Evolutionary conservation across 2,797 vertebrate species (phyloP).

Genomic region (Sebastes oblongus): DNA sequence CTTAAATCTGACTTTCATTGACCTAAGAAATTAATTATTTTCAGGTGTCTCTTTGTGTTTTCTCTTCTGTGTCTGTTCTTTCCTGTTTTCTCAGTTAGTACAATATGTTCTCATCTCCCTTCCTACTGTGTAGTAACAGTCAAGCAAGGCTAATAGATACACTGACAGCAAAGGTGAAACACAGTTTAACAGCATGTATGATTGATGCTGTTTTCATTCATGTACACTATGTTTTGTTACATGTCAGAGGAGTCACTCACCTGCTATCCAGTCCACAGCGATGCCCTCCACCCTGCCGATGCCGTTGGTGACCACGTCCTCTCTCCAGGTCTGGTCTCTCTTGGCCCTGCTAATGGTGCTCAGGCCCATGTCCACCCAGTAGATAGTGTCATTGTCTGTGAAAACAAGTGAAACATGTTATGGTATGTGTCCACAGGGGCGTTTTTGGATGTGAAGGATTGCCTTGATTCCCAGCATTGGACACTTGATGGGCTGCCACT

Average conservation of each 20-base stretch:
- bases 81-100: neutral
- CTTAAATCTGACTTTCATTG: neutral
- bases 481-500: too few relatives aligned
- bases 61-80: neutral
- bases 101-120: neutral
- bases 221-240: neutral
- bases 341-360: conserved; percentile 95
- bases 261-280: conserved; percentile 96
- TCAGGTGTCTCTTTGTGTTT: neutral
- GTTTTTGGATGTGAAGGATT: too few relatives aligned
- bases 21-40: neutral
- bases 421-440: too few relatives aligned
- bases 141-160: neutral
- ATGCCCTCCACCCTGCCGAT: conserved; percentile 96
- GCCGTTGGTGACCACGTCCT: conserved; percentile 92
- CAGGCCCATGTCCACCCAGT: conserved; percentile 98
- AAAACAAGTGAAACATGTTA: neutral
- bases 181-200: neutral
- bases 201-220: neutral
- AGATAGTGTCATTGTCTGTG: conserved; percentile 93
- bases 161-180: neutral
- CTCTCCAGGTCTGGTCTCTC: conserved; percentile 96
- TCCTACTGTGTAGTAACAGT: neutral
- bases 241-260: conserved; percentile 70
- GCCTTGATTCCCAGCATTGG: too few relatives aligned